Evolutionary conservation across 2,888 invertebrate genomes (phyloP).

Genomic region (Coecobrya sp.): DNA sequence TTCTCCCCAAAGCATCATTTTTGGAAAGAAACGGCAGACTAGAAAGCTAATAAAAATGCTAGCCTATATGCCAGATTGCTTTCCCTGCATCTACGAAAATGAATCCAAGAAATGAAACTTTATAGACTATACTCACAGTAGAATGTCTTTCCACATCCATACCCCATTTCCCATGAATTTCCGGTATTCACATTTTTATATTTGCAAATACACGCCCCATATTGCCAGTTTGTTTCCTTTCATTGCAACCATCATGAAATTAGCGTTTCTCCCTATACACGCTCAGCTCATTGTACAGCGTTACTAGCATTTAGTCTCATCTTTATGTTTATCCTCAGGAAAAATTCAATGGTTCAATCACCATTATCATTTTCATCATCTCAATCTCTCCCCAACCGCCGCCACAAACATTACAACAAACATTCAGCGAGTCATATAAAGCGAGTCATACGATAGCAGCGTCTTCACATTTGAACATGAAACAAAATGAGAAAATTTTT

Average conservation of each 20-base stretch:
- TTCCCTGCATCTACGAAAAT: too few species aligned
- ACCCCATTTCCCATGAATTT: neutral
- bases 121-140: too few species aligned
- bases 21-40: neutral
- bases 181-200: neutral
- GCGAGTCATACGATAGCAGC: neutral
- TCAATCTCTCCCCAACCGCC: neutral
- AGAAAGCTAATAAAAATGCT: neutral
- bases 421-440: neutral
- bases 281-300: too few species aligned
- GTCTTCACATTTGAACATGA: neutral
- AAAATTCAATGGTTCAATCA: neutral
- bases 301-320: neutral
- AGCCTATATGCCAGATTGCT: neutral
- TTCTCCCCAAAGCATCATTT: neutral
- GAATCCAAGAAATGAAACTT: too few species aligned
- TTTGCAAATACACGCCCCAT: neutral
- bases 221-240: neutral
- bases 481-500: neutral
- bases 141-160: neutral
- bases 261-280: too few species aligned
- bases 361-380: slow-evolving; percentile 10
- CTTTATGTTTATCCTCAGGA: neutral
- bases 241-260: too few species aligned
- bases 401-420: neutral